Percentiles rank a stretch among this genome's conserved stretches.
Evolutionary conservation across 53 echinoderm and acorn worm species (phyloP).

Genomic region (Mesocentrotus franciscanus): DNA sequence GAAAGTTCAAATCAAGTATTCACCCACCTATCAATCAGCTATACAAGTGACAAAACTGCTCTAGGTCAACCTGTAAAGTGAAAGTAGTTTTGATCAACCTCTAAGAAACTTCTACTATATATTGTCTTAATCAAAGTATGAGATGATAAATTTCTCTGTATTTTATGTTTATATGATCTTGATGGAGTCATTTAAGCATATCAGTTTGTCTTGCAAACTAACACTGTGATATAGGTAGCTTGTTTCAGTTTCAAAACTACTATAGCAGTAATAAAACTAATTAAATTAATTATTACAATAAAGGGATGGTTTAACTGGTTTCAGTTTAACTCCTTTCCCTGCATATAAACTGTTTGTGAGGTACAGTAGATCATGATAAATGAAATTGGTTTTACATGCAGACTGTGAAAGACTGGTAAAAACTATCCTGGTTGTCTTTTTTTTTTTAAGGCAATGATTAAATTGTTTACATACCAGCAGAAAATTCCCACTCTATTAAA

Average conservation of each 20-base stretch:
- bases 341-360: background rate
- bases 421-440: background rate
- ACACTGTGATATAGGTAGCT: background rate
- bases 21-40: background rate
- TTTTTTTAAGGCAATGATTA: background rate
- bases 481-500: background rate
- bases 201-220: background rate
- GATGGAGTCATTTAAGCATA: background rate
- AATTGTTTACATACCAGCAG: background rate
- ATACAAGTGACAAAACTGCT: background rate
- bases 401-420: background rate
- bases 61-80: background rate
- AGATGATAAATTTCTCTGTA: too few species aligned
- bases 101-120: too few species aligned
- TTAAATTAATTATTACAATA: background rate
- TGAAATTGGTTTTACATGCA: background rate
- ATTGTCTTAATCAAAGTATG: too few species aligned
- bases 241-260: conserved; percentile 28
- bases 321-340: background rate
- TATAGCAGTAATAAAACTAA: background rate
- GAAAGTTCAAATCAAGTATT: background rate
- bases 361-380: background rate
- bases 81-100: background rate
- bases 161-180: background rate
- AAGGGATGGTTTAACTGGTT: background rate